A percentile compares a stretch with the other conserved stretches of the same genome.
Evolutionary conservation across 2,888 invertebrate genomes (phyloP).

Genomic region (Lasioglossum figueresi): DNA sequence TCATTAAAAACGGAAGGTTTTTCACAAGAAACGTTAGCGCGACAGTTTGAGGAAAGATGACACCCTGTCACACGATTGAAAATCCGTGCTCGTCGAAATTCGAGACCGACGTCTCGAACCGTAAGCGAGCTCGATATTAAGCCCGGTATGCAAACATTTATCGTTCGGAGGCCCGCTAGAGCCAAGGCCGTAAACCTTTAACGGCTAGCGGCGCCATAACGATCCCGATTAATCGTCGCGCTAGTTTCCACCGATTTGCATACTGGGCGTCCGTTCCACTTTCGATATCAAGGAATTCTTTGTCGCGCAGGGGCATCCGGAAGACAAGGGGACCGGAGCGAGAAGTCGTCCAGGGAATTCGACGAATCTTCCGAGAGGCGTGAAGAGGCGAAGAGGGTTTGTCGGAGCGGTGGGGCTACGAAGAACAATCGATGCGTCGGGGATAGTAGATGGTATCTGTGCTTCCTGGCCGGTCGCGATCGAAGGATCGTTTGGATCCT

Average conservation of each 20-base stretch:
- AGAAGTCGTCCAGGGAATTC: constrained; percentile 25
- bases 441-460: constrained; percentile 11
- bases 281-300: constrained; percentile 28
- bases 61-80: too few species aligned
- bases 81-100: background rate
- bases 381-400: constrained; percentile 1
- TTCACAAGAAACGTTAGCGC: too few species aligned
- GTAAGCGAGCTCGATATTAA: background rate
- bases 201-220: background rate
- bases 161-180: background rate
- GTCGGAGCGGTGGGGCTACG: background rate
- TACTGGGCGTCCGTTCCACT: background rate
- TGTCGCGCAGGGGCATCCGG: constrained; percentile 11
- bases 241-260: constrained; percentile 8
- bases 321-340: background rate
- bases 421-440: constrained; percentile 26
- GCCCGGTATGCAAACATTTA: background rate
- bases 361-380: constrained; percentile 16
- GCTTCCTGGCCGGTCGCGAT: background rate
- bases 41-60: too few species aligned
- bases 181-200: background rate
- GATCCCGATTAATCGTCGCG: constrained; percentile 13
- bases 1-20: too few species aligned
- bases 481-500: background rate
- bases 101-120: background rate